Percentiles rank a stretch among this genome's conserved stretches.
These are phyloP conservation scores for Phyto melanocephala DNA, from an alignment of 2,888 invertebrate genomes.

Conservation along the genomic window DNA sequence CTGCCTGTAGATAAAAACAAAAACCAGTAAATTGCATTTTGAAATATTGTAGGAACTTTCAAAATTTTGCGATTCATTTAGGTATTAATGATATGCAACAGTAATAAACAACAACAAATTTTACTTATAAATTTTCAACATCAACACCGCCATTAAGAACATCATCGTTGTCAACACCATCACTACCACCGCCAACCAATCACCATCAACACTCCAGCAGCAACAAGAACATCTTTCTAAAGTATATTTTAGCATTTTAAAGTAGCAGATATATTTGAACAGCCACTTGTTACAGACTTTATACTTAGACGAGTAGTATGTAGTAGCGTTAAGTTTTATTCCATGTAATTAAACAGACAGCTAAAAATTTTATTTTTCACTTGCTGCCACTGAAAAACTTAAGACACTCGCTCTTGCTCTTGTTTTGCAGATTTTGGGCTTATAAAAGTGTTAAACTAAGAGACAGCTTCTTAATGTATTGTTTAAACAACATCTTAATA, in stretches of 20 bases:
- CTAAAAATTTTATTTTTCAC: too few relatives aligned
- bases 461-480: slow-evolving; percentile 53
- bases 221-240: not conserved
- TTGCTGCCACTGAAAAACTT: not conserved
- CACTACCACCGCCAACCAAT: not conserved
- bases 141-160: slow-evolving; percentile 26
- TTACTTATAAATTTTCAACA: not conserved
- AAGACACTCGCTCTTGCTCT: not conserved
- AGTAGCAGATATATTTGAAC: slow-evolving; percentile 37
- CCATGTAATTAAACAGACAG: slow-evolving; percentile 42
- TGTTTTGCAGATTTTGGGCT: not conserved
- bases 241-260: slow-evolving; percentile 27
- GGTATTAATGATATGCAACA: slow-evolving; percentile 57
- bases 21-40: not conserved
- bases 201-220: not conserved
- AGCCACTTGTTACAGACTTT: slow-evolving; percentile 57
- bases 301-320: slow-evolving; percentile 10
- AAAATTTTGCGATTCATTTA: slow-evolving; percentile 50
- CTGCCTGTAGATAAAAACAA: not conserved
- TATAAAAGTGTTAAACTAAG: slow-evolving; percentile 47
- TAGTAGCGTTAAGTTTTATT: slow-evolving; percentile 31
- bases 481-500: slow-evolving; percentile 46
- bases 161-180: not conserved
- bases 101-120: not conserved
- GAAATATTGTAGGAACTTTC: slow-evolving; percentile 2